Conservation (phyloP, 2,113 vertebrate species). For the Hippotragus niger region DNA sequence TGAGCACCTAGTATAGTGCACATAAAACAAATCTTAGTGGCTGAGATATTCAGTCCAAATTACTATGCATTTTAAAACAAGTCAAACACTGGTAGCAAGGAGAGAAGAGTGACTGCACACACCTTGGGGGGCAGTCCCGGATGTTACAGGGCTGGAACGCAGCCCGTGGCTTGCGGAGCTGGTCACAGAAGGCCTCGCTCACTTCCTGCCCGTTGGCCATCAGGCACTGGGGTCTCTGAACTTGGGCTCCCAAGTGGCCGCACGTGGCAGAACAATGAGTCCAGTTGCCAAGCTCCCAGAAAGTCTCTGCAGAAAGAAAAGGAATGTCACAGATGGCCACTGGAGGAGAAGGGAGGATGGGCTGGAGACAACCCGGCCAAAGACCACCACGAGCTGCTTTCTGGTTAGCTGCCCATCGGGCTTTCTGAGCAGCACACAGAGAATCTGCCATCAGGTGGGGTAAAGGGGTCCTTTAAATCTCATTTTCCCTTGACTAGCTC, state of each 20-base stretch:
- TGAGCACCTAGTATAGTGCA: too few relatives aligned
- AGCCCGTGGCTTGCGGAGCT: conserved; percentile 78
- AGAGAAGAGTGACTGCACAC: neutral
- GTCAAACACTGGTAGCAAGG: neutral
- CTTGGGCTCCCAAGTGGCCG: conserved; percentile 83
- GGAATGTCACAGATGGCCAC: neutral
- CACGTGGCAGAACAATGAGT: conserved; percentile 87
- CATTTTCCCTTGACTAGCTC: neutral
- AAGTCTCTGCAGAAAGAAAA: conserved; percentile 79
- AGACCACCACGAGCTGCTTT: neutral
- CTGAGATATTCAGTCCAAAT: neutral
- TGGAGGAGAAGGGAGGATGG: neutral
- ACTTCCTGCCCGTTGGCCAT: conserved; percentile 74
- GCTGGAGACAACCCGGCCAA: rapidly evolving
- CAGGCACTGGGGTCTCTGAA: conserved; percentile 79
- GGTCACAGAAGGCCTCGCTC: conserved; percentile 78
- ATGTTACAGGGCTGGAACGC: conserved; percentile 82
- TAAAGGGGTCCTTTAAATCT: neutral
- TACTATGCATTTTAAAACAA: neutral
- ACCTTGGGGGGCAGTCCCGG: conserved; percentile 90
- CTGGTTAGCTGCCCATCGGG: neutral
- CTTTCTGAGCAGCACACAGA: neutral
- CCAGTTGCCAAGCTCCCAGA: conserved; percentile 87
- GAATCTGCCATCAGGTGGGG: too few relatives aligned
- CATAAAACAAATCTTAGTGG: neutral